Percentiles rank a stretch among this genome's conserved stretches.
phyloP scores from a whole-genome alignment of 2,113 vertebrate species.

The Porphyrio hochstetteri region DNA sequence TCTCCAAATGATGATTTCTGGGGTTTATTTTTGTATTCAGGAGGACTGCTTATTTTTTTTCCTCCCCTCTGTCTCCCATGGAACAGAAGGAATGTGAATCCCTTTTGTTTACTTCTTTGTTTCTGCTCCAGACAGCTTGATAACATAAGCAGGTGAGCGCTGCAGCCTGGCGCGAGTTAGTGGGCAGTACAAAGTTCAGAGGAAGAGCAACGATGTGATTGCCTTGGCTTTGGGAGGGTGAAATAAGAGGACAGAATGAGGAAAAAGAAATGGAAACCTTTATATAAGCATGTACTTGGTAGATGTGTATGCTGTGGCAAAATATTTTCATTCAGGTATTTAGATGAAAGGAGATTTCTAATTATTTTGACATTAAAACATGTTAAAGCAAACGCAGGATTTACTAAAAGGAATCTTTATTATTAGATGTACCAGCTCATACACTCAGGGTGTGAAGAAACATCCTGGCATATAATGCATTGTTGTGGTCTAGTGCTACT shows the following conservation, averaged over 20 bases:
- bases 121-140: conserved; percentile 46
- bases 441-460: not conserved
- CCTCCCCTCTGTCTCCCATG: not conserved
- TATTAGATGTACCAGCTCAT: not conserved
- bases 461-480: not conserved
- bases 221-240: not conserved
- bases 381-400: not conserved
- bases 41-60: not conserved
- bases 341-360: not conserved
- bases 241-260: not conserved
- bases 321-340: not conserved
- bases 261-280: not conserved
- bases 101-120: conserved; percentile 62
- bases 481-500: not conserved
- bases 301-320: rapidly evolving
- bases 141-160: not conserved
- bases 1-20: not conserved
- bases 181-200: not conserved
- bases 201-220: not conserved
- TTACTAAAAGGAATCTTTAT: not conserved
- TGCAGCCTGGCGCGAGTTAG: not conserved
- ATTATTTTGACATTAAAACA: not conserved
- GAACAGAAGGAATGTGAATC: conserved; percentile 43
- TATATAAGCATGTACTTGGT: not conserved
- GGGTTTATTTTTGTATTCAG: conserved; percentile 5